Base-by-base conservation (phyloP, 2,888 invertebrate genomes). In the Plebejus melissa region DNA sequence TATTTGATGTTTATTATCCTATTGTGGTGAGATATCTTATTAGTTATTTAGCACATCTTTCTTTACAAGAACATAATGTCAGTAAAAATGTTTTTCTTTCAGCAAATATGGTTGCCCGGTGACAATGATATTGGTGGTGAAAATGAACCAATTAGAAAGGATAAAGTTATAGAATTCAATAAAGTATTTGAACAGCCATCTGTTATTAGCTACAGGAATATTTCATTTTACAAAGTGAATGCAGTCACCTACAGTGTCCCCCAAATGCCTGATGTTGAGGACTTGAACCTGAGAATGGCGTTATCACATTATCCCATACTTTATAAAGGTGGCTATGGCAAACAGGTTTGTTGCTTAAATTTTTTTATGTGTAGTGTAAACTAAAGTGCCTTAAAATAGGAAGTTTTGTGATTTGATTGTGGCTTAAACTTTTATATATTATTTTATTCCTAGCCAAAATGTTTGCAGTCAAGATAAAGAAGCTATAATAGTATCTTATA, bases 81-180 rank as follows among this genome's bases (percentile, higher is more conserved):
- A 7, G 4, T 11, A 60, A 46, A 50, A n/a, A 58, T 7, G 54
- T 57, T 72, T 54, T 75, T 71, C 5, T 90, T 93, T 50, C 88
- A 97, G 97, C 95, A 95, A 89, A 94, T 99, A 75, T 98, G 97
- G 94, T 88, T 99, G 78, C 98, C 99, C 32, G 99, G 99, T 5
- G 99, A 99, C 87, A 99, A 99, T 89, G 99, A 99, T 85, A 98
- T 99, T 77, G 99, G 99, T 7, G 99, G 99, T 16, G 99, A 99
- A 90, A 96, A 95, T 78, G 96, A 96, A 82, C 94, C 95, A 60
- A 95, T 97, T 69, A 95, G 95, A 36, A 88, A 91, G 71, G 88
- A 94, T n/a, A 97, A 97, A 90, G 86, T 96, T 6, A 87, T 93
- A 22, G 95, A 96, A 82, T 98, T 98, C 86, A 95, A 96, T 77